Base-by-base conservation (phyloP, 2,797 vertebrate genomes). In the Spinibarbus caldwelli region DNA sequence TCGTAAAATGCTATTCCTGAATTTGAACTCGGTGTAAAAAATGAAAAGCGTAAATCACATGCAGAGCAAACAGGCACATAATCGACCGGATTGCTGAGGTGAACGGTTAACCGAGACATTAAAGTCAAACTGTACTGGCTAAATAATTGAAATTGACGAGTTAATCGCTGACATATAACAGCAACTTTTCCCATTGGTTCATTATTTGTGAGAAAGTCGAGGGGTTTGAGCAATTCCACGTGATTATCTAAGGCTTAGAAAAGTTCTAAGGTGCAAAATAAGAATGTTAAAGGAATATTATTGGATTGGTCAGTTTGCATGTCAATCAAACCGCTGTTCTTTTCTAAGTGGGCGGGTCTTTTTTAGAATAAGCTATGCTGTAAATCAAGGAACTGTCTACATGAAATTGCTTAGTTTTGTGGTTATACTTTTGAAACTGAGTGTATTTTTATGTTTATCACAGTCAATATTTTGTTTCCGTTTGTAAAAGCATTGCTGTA, bases 51-150 rank as follows among this genome's bases (percentile, higher is more conserved):
- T 9, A 21, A 43, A 78, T 71, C 66, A 31, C 29, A 7, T 45
- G 52, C 2, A 31, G 88, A 29, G 57, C 38, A 59, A 76, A 14
- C 3, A 47, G 72, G 67, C 89, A 80, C 88, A 87, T 88, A 76
- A 80, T 26, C 23, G 6, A 85, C 7, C n/a, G 36, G 47, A 38
- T 77, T 72, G 78, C 82, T 45, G 73, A 43, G n/a, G 62, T 5
- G 36, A 68, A 54, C 26, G 59, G 57, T 76, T n/a, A 12, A 47
- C 1, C 38, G 29, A 64, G 66, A 34, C 49, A 0, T 49, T 49
- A 29, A 73, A 36, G 72, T 76, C 31, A 23, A 68, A 38, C 19
- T 76, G 12, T 47, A 64, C 29, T 19, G 12, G 17, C 2, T 3
- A 41, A 26, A n/a, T 41, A 41, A 78, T 41, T 59, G 23, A 78